Base-by-base conservation (phyloP, 2,888 invertebrate genomes). In the Ischnus inquisitorius region DNA sequence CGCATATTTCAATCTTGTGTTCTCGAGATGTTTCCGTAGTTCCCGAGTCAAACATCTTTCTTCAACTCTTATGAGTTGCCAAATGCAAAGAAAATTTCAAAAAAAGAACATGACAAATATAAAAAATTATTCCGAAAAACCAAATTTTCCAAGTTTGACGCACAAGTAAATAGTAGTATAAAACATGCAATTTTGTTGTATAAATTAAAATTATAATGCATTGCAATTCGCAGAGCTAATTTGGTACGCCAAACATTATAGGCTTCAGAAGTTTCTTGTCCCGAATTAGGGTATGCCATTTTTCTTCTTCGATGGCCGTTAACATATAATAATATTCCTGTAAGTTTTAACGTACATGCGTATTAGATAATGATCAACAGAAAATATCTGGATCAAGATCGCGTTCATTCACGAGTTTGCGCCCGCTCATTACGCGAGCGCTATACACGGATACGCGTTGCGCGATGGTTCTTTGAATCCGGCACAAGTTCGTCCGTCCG, bases 401-500 rank as follows among this genome's bases (percentile, higher is more conserved):
- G 75, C 79, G 79, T 75, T 83, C 64, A 79, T 79, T 79, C 76
- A 62, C 71, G 39, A 79, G 19, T 83, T 75, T 64, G 64, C 69
- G 79, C 79, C 69, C 62, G 75, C 64, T 83, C 79, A 75, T 83
- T 83, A 83, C 46, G 62, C 43, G 46, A 43, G 28, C 60, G 12
- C n/a, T n/a, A 34, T 72, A 65, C 12, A 46, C 12, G 25, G 19
- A 62, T 74, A 62, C 46, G 72, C 60, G n/a, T 25, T 57, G 72
- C 60, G 28, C 60, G 46, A 34, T 46, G 72, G 22, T 16, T 19
- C 60, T 10, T 74, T 43, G 60, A 62, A 62, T 60, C 34, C 60
- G 28, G 46, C 34, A 14, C 62, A 46, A 62, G 28, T 43, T 10
- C 41, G 57, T 60, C n/a, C 57, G 22, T 46, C 39, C 71, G 54